Evolutionary conservation across 1,140 invertebrate genomes (phyloP).

Genomic region (Batillaria attramentaria): DNA sequence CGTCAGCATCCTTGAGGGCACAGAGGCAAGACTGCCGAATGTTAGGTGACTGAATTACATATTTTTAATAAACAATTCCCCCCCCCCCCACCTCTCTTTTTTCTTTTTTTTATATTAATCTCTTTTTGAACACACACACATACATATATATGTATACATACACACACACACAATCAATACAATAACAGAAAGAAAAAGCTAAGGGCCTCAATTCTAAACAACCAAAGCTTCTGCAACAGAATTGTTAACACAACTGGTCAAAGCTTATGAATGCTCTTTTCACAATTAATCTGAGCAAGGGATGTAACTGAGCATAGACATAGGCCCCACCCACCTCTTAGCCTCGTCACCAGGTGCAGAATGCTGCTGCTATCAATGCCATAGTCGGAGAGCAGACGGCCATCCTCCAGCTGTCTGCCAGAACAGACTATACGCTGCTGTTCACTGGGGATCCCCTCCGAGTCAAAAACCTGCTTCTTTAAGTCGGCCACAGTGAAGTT

Average conservation of each 20-base stretch:
- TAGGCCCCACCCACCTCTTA: slow-evolving; percentile 13
- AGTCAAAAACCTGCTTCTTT: slow-evolving; percentile 18
- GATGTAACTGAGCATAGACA: background rate
- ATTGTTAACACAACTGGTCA: too few species aligned
- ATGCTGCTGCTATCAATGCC: background rate
- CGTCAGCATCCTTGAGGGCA: too few species aligned
- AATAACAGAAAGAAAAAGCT: background rate
- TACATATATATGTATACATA: background rate
- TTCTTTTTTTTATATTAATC: too few species aligned
- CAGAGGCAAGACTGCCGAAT: too few species aligned
- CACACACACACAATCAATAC: background rate
- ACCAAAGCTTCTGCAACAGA: too few species aligned
- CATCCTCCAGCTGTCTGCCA: slow-evolving; percentile 18
- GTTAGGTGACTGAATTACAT: too few species aligned
- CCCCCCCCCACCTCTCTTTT: too few species aligned
- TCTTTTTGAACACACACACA: slow-evolving; percentile 12
- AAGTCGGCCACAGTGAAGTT: slow-evolving; percentile 22
- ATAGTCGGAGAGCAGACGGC: background rate
- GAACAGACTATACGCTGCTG: slow-evolving; percentile 25
- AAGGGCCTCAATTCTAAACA: background rate
- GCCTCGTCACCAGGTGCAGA: slow-evolving; percentile 17
- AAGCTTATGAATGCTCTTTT: background rate
- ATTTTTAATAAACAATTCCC: too few species aligned
- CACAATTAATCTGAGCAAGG: background rate
- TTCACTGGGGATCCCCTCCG: background rate